Evolutionary conservation across 2,888 invertebrate species (phyloP).

Genomic region (Balanococcus diminutus): DNA sequence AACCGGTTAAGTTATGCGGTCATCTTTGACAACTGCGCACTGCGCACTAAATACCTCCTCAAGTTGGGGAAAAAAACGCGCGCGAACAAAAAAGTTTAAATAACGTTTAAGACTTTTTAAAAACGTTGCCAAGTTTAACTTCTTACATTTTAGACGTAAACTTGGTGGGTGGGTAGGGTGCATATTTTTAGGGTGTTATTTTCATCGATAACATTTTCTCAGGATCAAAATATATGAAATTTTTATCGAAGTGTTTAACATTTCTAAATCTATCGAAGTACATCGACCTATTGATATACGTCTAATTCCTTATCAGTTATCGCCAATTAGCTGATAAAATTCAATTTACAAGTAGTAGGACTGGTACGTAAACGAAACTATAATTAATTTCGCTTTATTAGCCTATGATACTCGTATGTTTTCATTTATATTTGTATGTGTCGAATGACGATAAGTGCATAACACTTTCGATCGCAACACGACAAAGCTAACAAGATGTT

Average conservation of each 20-base stretch:
- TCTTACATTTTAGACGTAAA: background rate
- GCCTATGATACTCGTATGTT: background rate
- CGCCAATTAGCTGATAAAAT: background rate
- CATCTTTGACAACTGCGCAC: slow-evolving; percentile 40
- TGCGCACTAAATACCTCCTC: slow-evolving; percentile 18
- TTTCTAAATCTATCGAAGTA: background rate
- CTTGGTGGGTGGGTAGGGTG: no score
- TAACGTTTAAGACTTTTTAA: background rate
- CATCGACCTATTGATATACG: background rate
- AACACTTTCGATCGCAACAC: background rate
- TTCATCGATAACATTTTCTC: no score
- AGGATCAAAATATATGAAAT: no score
- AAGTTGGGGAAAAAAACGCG: background rate
- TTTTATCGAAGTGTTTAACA: background rate
- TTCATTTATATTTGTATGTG: background rate
- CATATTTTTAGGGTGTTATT: no score
- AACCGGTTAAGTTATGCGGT: slow-evolving; percentile 40
- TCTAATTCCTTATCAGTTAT: background rate
- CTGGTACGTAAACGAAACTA: background rate
- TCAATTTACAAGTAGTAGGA: background rate
- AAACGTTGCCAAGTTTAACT: background rate
- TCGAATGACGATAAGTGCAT: background rate
- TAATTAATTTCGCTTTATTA: background rate
- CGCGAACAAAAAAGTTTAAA: slow-evolving; percentile 3
- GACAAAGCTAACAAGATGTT: background rate